A percentile compares a stretch with the other conserved stretches of the same genome.
These are phyloP conservation scores for Meda fulgida DNA, from an alignment of 2,797 vertebrate species.

Conservation along the genomic window DNA sequence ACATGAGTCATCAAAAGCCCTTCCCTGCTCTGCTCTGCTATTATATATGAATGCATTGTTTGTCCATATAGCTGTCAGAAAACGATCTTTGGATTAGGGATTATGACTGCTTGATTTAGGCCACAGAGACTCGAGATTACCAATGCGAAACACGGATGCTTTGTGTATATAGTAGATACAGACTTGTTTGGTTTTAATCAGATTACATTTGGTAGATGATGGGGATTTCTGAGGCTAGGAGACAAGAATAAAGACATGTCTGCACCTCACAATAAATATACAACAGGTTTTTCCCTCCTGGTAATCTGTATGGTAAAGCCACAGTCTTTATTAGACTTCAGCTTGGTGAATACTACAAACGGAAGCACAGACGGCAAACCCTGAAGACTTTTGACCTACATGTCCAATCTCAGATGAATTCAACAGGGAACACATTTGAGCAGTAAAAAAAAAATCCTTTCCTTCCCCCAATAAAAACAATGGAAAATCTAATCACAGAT, in stretches of 20 bases:
- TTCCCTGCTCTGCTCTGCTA: conserved; percentile 11
- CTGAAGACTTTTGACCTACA: conserved; percentile 41
- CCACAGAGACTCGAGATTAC: conserved; percentile 34
- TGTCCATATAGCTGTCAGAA: conserved; percentile 44
- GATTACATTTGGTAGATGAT: conserved; percentile 47
- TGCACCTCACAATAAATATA: conserved; percentile 3
- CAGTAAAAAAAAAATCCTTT: neutral
- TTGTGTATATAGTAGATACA: conserved; percentile 21
- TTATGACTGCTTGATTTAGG: conserved; percentile 51
- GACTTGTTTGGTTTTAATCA: conserved; percentile 48
- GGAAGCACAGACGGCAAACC: neutral
- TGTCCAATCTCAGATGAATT: conserved; percentile 26
- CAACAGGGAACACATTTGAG: conserved; percentile 38
- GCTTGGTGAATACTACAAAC: neutral
- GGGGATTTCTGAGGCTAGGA: conserved; percentile 41
- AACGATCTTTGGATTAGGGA: conserved; percentile 49
- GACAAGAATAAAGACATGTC: conserved; percentile 29
- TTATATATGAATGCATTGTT: conserved; percentile 35
- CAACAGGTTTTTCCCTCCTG: neutral
- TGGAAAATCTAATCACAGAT: conserved; percentile 20
- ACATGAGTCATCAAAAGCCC: conserved; percentile 39
- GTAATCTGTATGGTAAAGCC: conserved; percentile 21
- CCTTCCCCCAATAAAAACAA: conserved; percentile 4
- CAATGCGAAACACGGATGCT: neutral
- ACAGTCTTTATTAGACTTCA: conserved; percentile 9